Conservation (phyloP, 35 echinoderm and acorn worm genomes). For the Holothuria glaberrima region DNA sequence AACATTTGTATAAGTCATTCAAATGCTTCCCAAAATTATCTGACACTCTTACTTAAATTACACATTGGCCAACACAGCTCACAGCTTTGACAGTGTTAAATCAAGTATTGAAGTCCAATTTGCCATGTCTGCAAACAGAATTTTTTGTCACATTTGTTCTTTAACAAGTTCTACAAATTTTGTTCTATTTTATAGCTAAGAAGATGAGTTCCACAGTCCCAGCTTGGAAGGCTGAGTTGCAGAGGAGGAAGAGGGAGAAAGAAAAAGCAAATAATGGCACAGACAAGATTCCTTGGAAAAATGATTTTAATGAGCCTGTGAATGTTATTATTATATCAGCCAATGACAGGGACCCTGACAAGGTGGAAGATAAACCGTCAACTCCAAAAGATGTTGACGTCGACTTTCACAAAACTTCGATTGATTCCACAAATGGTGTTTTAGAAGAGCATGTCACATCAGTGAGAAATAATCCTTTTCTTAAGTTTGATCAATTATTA, state of each 20-base stretch:
- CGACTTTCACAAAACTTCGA: not conserved
- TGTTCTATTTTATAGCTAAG: conserved; percentile 1
- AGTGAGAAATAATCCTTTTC: conserved; percentile 81
- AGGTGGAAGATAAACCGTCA: conserved; percentile 1
- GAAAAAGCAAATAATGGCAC: conserved; percentile 70
- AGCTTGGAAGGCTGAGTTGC: conserved; percentile 80
- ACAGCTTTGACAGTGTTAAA: no score
- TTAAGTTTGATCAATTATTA: conserved; percentile 66
- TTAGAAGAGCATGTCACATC: conserved; percentile 87
- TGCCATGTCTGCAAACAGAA: no score
- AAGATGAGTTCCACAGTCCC: conserved; percentile 64
- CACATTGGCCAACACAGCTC: no score
- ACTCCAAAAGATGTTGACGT: no score
- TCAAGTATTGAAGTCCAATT: no score
- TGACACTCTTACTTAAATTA: no score
- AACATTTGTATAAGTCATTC: no score
- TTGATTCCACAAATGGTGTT: conserved; percentile 52
- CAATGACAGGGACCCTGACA: not conserved
- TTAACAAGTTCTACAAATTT: not conserved
- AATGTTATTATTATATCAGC: conserved; percentile 87
- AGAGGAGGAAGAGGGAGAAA: conserved; percentile 71
- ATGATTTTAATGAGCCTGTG: conserved; percentile 73
- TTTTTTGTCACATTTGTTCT: no score
- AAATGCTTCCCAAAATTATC: no score
- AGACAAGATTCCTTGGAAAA: conserved; percentile 80